Evolutionary conservation across 2,797 vertebrate genomes (phyloP), one percentile per base, ranked within the genome.

Genomic region (Spizella passerina): DNA sequence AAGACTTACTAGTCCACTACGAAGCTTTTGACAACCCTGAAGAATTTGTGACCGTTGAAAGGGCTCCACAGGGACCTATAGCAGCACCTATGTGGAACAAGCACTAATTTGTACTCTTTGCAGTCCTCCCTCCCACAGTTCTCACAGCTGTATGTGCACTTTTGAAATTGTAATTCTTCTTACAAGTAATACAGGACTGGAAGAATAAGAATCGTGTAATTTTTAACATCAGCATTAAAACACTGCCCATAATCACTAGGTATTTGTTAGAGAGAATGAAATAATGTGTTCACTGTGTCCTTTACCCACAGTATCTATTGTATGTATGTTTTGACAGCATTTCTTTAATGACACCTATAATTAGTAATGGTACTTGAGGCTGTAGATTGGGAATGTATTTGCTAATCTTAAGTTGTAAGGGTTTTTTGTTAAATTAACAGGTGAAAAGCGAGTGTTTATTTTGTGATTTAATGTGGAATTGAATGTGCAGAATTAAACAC

Each of bases 41-140:
- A 52, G 99, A 99, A 95, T 98, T 99, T 97, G 98, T 99, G 73
- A 95, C 98, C 36, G 98, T 99, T 93, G 99, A 99, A 98, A 98
- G 99, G 96, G 98, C 98, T 69, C 97, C 98, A 4, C 98, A 98
- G 96, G 98, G 98, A 88, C 99, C 99, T 46, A 97, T 99, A 32
- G 99, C 99, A 78, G 97, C 96, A 65, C 99, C 99, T 26, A 98
- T 97, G 96, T 99, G 99, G 99, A 99, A 99, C 97, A 99, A 99
- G 96, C 99, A 99, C 96, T 99, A 96, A 98, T 93, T 52, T 0
- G 7, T 90, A 88, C 64, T 93, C 56, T 32, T 88, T 79, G 26
- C 80, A 81, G 87, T 71, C 72, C 52, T 59, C 46, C 24, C 86
- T 82, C 70, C 29, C 65, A 52, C 50, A 46, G 26, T 52, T 63